Evolutionary conservation across 2,888 invertebrate species (phyloP).

Genomic region (Crocallis elinguaria): DNA sequence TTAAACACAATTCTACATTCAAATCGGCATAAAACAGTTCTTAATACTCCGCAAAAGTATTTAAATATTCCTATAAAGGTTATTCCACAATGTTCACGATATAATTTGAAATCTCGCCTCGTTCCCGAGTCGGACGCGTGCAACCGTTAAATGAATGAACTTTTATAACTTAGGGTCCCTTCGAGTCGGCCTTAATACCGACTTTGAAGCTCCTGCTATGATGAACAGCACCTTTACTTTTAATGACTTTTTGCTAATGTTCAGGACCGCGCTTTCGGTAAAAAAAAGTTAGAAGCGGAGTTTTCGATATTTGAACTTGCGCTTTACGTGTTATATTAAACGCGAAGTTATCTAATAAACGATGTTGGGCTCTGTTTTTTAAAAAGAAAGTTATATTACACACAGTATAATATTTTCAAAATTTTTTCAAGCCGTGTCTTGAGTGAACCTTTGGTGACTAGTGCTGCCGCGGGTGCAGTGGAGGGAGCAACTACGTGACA

Average conservation of each 20-base stretch:
- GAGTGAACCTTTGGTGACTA: too few relatives aligned
- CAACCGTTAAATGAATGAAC: slow-evolving; percentile 84
- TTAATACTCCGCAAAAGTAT: slow-evolving; percentile 4
- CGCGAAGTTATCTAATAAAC: slow-evolving; percentile 38
- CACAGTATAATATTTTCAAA: too few relatives aligned
- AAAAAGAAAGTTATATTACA: neutral
- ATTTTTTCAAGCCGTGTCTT: too few relatives aligned
- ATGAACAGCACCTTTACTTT: slow-evolving; percentile 82
- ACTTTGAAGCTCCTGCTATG: slow-evolving; percentile 72
- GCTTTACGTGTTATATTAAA: slow-evolving; percentile 35
- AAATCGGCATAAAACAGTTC: neutral
- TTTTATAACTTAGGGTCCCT: slow-evolving; percentile 78
- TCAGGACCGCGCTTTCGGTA: slow-evolving; percentile 56
- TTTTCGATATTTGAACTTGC: slow-evolving; percentile 56
- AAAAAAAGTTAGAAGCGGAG: slow-evolving; percentile 64
- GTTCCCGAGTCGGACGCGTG: slow-evolving; percentile 62
- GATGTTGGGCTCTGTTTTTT: slow-evolving; percentile 20
- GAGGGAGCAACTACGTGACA: too few relatives aligned
- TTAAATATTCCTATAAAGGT: slow-evolving; percentile 25
- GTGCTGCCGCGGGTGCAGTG: too few relatives aligned
- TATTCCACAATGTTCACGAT: slow-evolving; percentile 42
- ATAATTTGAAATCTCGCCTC: slow-evolving; percentile 76
- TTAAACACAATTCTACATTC: neutral
- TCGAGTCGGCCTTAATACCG: slow-evolving; percentile 73
- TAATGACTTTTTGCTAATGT: slow-evolving; percentile 85